A percentile compares a stretch with the other conserved stretches of the same genome.
These are phyloP conservation scores for Cydia strobilella DNA, from an alignment of 1,140 invertebrate genomes.

Conservation along the genomic window DNA sequence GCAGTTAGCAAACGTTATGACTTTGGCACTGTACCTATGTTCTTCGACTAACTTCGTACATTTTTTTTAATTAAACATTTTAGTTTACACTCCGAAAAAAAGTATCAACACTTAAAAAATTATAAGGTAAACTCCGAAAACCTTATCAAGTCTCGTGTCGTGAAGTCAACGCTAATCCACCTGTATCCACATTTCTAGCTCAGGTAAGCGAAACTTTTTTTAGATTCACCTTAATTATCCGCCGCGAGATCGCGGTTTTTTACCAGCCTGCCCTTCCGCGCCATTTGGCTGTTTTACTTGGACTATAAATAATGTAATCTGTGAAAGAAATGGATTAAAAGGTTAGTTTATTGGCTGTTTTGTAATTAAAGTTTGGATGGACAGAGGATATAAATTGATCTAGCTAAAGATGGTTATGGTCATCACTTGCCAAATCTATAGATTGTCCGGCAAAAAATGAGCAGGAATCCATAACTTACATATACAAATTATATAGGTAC, in stretches of 20 bases:
- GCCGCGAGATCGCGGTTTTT: constrained; percentile 34
- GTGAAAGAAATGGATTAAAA: constrained; percentile 23
- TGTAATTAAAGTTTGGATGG: background rate
- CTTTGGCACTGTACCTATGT: too few species aligned
- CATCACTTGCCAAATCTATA: background rate
- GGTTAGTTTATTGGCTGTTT: constrained; percentile 21
- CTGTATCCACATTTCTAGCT: constrained; percentile 24
- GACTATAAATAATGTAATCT: constrained; percentile 30
- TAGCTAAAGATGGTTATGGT: background rate
- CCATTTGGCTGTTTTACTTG: constrained; percentile 33
- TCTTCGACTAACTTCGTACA: background rate
- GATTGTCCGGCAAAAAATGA: too few species aligned
- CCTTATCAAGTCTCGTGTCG: constrained; percentile 13
- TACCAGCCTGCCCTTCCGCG: constrained; percentile 31
- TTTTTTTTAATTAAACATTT: background rate
- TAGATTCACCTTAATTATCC: constrained; percentile 32
- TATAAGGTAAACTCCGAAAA: background rate
- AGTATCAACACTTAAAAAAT: background rate
- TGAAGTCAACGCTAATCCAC: constrained; percentile 5
- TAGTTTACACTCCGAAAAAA: background rate
- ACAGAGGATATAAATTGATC: background rate
- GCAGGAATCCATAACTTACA: too few species aligned
- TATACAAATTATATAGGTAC: too few species aligned
- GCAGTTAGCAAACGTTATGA: too few species aligned
- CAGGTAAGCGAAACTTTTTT: constrained; percentile 37